These are phyloP conservation scores for Streptopelia turtur DNA, from an alignment of 2,797 vertebrate genomes.

Conservation along the genomic window DNA sequence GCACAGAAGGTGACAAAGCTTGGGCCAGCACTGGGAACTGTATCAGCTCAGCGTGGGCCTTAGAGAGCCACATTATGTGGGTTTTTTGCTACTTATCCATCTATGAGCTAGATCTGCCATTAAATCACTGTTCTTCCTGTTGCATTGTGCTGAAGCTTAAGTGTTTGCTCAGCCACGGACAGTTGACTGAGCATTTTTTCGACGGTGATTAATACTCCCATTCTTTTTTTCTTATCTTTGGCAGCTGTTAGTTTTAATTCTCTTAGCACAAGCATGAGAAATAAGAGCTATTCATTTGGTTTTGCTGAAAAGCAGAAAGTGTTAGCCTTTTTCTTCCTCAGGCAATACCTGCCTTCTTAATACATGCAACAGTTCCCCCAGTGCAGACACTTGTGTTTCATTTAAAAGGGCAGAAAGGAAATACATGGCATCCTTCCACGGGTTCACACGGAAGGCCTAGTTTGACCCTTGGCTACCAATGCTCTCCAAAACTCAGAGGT, in stretches of 20 bases:
- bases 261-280: background rate
- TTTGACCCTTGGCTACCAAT: background rate
- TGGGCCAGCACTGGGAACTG: background rate
- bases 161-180: background rate
- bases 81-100: background rate
- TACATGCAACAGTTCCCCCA: rapidly evolving
- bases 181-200: background rate
- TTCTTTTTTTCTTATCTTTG: background rate
- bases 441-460: background rate
- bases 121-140: background rate
- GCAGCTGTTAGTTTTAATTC: background rate
- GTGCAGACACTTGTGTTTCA: background rate
- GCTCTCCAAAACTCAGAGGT: background rate
- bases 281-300: background rate
- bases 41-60: background rate
- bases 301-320: background rate
- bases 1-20: background rate
- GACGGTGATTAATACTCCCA: background rate
- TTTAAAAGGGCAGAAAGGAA: background rate
- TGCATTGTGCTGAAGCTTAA: background rate
- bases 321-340: background rate
- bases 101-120: background rate
- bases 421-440: background rate
- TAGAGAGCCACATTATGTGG: background rate
- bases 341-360: background rate